phyloP scores from a whole-genome alignment of 2,113 vertebrate species.

The Vimba vimba region DNA sequence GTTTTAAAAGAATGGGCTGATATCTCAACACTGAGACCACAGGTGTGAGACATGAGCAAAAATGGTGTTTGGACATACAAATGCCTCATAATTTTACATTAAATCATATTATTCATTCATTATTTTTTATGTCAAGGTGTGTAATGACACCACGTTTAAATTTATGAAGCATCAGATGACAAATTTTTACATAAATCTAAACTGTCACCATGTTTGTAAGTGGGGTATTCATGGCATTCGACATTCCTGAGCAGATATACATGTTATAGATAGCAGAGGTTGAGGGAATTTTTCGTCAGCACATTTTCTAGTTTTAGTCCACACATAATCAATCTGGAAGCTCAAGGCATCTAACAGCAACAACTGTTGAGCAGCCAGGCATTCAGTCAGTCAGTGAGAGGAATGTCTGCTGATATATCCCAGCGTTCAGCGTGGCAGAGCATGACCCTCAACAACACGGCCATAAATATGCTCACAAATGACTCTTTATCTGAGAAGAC shows the following conservation, averaged over 20 bases:
- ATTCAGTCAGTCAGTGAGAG: slow-evolving; percentile 9
- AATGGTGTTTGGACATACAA: no score
- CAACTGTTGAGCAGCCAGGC: slow-evolving; percentile 40
- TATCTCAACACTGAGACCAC: no score
- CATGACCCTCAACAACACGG: neutral
- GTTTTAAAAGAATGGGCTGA: no score
- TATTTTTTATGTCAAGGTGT: no score
- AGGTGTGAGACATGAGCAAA: no score
- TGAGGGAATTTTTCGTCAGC: slow-evolving; percentile 53
- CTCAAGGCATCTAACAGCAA: slow-evolving; percentile 31
- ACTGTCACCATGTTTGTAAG: neutral
- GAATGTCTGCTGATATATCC: slow-evolving; percentile 24
- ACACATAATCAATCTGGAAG: slow-evolving; percentile 6
- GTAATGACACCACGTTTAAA: no score
- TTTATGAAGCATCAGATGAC: no score
- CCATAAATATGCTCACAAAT: slow-evolving; percentile 3
- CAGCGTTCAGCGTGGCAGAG: neutral
- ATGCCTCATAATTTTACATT: no score
- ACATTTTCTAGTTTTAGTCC: slow-evolving; percentile 38
- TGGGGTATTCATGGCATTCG: slow-evolving; percentile 15
- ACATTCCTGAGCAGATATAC: slow-evolving; percentile 38
- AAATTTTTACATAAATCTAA: no score
- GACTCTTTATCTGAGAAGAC: neutral
- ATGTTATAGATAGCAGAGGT: slow-evolving; percentile 39
- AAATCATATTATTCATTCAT: no score